phyloP scores from a whole-genome alignment of 2,113 vertebrate genomes.

The Pardalotus punctatus region DNA sequence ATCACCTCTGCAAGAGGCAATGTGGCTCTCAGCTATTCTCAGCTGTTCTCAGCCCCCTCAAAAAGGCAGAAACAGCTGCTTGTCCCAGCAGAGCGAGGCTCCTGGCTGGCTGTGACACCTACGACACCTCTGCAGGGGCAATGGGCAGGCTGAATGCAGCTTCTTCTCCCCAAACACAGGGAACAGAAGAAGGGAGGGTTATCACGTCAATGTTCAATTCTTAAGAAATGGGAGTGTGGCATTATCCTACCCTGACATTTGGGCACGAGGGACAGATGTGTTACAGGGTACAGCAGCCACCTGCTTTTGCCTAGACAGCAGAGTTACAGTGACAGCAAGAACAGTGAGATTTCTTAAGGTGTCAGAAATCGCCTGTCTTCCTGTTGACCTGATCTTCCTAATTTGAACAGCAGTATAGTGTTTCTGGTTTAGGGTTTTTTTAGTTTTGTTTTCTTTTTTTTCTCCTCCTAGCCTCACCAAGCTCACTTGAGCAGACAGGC shows the following conservation, averaged over 20 bases:
- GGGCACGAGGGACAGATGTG: accelerated
- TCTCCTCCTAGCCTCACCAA: not conserved
- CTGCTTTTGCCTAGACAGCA: not conserved
- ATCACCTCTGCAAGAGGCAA: not conserved
- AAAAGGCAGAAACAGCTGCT: not conserved
- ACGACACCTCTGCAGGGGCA: not conserved
- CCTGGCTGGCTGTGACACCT: not conserved
- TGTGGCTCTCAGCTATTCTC: not conserved
- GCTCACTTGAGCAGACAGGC: not conserved
- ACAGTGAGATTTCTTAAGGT: not conserved
- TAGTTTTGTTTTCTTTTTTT: accelerated
- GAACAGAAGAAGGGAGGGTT: not conserved
- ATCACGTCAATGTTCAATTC: not conserved
- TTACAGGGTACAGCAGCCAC: not conserved
- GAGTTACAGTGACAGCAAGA: not conserved
- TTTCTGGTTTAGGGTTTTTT: accelerated
- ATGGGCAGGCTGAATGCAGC: accelerated
- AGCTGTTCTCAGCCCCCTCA: not conserved
- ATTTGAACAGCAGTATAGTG: not conserved
- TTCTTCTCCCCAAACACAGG: not conserved
- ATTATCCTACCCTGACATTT: not conserved
- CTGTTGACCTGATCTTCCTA: not conserved
- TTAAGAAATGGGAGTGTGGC: not conserved
- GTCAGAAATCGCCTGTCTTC: not conserved
- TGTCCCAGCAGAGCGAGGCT: not conserved